Conservation (phyloP, 2,888 invertebrate genomes). For the Eristalinus sepulchralis region DNA sequence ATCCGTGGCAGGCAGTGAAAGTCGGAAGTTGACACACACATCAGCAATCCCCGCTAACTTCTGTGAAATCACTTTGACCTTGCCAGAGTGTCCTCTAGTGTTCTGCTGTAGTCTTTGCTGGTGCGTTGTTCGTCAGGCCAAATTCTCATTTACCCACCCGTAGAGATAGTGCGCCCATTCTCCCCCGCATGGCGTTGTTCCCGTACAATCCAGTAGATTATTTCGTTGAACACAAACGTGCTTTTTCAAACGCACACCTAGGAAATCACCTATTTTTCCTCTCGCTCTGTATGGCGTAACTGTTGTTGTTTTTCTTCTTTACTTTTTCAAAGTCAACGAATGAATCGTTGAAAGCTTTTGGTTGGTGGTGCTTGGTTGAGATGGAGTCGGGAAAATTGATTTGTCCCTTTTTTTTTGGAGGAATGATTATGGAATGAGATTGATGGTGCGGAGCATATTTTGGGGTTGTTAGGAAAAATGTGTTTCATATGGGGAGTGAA, state of each 20-base stretch:
- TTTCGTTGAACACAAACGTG: slow-evolving; percentile 9
- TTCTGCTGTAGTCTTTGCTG: background rate
- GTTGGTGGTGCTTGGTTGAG: background rate
- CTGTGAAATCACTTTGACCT: slow-evolving; percentile 60
- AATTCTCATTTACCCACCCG: slow-evolving; percentile 12
- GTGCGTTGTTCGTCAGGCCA: slow-evolving; percentile 10
- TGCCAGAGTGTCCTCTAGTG: slow-evolving; percentile 53
- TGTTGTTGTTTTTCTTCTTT: slow-evolving; percentile 10
- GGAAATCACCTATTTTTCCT: slow-evolving; percentile 18
- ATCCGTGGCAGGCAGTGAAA: slow-evolving; percentile 28
- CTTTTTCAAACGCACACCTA: slow-evolving; percentile 14
- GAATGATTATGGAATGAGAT: slow-evolving; percentile 11
- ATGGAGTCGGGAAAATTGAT: background rate
- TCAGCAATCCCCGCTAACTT: background rate
- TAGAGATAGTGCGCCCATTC: background rate
- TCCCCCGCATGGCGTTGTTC: background rate
- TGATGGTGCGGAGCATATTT: background rate
- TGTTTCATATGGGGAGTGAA: background rate
- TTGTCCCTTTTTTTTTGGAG: slow-evolving; percentile 38
- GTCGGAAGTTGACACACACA: slow-evolving; percentile 35
- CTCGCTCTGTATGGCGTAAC: slow-evolving; percentile 41
- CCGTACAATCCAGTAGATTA: background rate
- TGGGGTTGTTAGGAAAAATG: background rate
- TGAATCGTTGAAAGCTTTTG: slow-evolving; percentile 30
- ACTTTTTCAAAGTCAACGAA: slow-evolving; percentile 67